Percentiles rank a stretch among this genome's conserved stretches.
Conservation (phyloP, 2,797 vertebrate genomes). For the Danionella dracula region DNA sequence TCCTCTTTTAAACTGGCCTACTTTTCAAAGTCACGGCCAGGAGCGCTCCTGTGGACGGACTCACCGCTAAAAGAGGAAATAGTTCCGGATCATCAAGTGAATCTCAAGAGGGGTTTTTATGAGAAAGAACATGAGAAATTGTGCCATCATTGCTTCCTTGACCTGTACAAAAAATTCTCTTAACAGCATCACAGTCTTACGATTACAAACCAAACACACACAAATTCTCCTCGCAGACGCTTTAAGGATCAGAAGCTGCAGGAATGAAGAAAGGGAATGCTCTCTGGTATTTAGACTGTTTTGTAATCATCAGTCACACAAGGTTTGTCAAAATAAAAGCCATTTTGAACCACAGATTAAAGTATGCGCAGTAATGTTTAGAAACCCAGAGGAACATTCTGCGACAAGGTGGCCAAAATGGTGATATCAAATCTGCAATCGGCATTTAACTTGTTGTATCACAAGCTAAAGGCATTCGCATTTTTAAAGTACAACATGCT, state of each 20-base stretch:
- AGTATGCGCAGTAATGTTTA: slow-evolving; percentile 13
- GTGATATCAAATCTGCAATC: background rate
- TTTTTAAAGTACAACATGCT: background rate
- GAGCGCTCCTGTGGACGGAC: background rate
- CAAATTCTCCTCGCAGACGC: background rate
- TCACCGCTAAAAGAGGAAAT: slow-evolving; percentile 18
- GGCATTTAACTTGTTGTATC: background rate
- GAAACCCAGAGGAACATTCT: background rate
- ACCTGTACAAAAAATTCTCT: background rate
- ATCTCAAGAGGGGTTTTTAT: background rate
- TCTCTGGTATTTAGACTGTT: slow-evolving; percentile 10
- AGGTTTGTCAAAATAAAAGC: slow-evolving; percentile 24
- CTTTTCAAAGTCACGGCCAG: slow-evolving; percentile 7
- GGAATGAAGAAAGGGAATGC: background rate
- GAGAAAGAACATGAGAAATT: background rate
- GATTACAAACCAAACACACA: background rate
- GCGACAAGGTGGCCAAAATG: background rate
- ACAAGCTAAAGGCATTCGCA: slow-evolving; percentile 7
- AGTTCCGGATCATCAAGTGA: slow-evolving; percentile 5
- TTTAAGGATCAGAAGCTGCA: background rate
- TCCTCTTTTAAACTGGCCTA: slow-evolving; percentile 30
- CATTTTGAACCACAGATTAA: slow-evolving; percentile 3
- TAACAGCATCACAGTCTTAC: background rate
- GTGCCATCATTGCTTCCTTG: background rate
- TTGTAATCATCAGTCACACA: slow-evolving; percentile 31